Conservation (phyloP, 2,113 vertebrate species). For the Siniperca knerii region DNA sequence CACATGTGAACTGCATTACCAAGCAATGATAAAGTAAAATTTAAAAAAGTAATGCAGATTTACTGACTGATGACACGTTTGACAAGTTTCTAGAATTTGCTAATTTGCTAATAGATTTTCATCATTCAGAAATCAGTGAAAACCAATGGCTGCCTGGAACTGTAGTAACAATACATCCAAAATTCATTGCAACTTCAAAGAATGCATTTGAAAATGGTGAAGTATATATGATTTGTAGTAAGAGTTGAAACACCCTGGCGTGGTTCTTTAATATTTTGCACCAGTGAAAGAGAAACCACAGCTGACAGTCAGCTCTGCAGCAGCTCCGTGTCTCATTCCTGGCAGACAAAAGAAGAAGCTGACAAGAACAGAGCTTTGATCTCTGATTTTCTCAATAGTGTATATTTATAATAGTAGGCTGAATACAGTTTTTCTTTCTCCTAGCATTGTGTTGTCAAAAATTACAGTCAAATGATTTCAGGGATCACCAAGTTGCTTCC, state of each 20-base stretch:
- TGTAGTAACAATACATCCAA: not conserved
- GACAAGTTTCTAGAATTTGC: not conserved
- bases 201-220: not conserved
- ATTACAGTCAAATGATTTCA: conserved; percentile 8
- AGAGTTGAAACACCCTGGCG: not conserved
- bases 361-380: conserved; percentile 58
- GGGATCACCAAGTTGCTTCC: conserved; percentile 1
- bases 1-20: not conserved
- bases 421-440: not conserved
- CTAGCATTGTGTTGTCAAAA: not conserved
- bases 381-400: conserved; percentile 3
- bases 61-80: not conserved
- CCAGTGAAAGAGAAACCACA: conserved; percentile 10
- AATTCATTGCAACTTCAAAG: not conserved
- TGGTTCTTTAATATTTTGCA: conserved; percentile 8
- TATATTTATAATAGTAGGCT: not conserved
- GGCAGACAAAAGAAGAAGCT: conserved; percentile 56
- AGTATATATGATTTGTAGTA: not conserved
- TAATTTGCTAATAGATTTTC: not conserved
- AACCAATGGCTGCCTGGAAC: not conserved
- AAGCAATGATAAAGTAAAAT: not conserved
- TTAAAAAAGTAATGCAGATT: not conserved
- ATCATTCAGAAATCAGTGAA: not conserved
- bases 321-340: conserved; percentile 32
- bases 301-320: conserved; percentile 12